phyloP scores from a whole-genome alignment of 2,113 vertebrate species.

The Pagrus major region DNA sequence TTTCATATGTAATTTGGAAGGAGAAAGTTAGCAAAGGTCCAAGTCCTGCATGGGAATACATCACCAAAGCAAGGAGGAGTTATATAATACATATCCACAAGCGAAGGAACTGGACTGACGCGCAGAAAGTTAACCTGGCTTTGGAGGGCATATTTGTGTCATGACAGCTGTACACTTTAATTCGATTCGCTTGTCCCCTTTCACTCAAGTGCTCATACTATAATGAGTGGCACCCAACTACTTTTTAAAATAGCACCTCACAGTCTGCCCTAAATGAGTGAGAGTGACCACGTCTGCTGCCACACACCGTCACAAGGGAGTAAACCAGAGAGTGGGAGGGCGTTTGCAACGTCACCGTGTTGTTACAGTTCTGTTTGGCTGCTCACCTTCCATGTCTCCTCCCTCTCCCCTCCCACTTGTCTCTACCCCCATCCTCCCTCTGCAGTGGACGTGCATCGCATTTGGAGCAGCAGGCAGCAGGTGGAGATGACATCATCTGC shows the following conservation, averaged over 20 bases:
- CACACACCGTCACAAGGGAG: conserved; percentile 77
- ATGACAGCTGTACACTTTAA: conserved; percentile 11
- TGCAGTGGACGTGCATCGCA: conserved; percentile 87
- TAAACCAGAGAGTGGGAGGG: conserved; percentile 68
- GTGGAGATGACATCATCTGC: conserved; percentile 88
- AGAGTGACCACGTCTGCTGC: conserved; percentile 66
- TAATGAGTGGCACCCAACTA: not conserved
- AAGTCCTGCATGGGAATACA: not conserved
- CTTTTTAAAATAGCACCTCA: conserved; percentile 49
- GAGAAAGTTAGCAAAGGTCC: not conserved
- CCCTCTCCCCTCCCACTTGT: conserved; percentile 67
- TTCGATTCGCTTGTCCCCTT: not conserved
- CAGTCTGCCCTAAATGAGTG: conserved; percentile 58
- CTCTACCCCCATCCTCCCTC: conserved; percentile 81
- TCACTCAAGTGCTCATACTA: conserved; percentile 8
- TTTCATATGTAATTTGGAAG: conserved; percentile 12
- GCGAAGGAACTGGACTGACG: not conserved
- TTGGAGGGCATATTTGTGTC: not conserved
- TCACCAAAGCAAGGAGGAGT: not conserved
- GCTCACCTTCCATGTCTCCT: conserved; percentile 72
- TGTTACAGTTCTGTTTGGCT: conserved; percentile 78
- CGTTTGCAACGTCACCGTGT: conserved; percentile 65
- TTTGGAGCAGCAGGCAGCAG: conserved; percentile 88
- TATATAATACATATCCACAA: not conserved
- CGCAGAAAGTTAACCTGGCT: not conserved